Conservation (phyloP, 1,140 invertebrate species). For the Gryllus bimaculatus region DNA sequence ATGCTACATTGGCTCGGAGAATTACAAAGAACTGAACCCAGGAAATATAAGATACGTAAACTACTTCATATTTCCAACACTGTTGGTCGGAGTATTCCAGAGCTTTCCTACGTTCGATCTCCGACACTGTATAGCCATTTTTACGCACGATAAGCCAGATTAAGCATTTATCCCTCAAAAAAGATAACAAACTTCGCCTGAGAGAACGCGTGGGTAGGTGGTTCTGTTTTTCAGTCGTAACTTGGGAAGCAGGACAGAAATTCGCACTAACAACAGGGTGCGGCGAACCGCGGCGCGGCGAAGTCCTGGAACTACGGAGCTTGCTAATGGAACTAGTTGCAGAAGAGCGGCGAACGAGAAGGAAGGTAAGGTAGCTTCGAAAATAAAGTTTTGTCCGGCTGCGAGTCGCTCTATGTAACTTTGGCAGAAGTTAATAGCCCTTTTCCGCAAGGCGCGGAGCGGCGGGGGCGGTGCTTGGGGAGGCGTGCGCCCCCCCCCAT, state of each 20-base stretch:
- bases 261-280: background rate
- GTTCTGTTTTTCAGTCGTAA: background rate
- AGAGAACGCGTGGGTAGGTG: background rate
- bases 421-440: background rate
- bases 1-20: no score
- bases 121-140: background rate
- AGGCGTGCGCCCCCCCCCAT: background rate
- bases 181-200: background rate
- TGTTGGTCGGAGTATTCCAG: background rate
- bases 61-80: background rate
- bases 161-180: background rate
- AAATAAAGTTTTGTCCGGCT: background rate
- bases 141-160: constrained; percentile 1
- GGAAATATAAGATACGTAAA: background rate
- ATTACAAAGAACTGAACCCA: background rate
- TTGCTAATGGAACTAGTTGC: background rate
- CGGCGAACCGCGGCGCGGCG: background rate
- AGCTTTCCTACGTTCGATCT: background rate
- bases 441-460: background rate
- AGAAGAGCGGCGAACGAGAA: background rate
- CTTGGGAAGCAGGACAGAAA: background rate
- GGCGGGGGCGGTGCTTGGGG: background rate
- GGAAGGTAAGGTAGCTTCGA: background rate
- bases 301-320: background rate
- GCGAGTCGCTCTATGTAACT: background rate